Percentiles rank a stretch among this genome's conserved stretches.
phyloP scores from a whole-genome alignment of 2,888 invertebrate species.

The Apantesis nais region DNA sequence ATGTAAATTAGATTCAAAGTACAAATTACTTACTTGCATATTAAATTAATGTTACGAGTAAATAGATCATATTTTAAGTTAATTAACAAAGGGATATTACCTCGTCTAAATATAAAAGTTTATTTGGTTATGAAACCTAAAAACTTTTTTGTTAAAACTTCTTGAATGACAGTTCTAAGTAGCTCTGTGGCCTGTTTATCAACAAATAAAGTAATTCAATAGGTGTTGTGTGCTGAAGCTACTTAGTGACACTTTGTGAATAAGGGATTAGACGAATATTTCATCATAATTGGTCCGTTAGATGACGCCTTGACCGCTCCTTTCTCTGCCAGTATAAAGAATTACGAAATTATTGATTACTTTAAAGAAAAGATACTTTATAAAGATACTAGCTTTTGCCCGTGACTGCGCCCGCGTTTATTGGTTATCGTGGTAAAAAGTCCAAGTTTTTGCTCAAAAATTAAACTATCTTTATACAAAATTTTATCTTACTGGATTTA shows the following conservation, averaged over 20 bases:
- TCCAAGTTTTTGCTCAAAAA: too few relatives aligned
- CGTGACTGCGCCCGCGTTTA: too few relatives aligned
- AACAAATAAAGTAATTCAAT: not conserved
- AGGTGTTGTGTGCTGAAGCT: not conserved
- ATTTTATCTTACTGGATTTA: too few relatives aligned
- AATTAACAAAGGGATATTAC: conserved; percentile 32
- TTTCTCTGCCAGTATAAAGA: not conserved
- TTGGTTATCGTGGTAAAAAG: too few relatives aligned
- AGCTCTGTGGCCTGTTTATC: not conserved
- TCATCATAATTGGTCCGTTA: not conserved
- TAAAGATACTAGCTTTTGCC: too few relatives aligned
- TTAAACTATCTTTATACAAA: too few relatives aligned
- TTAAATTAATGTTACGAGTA: conserved; percentile 43
- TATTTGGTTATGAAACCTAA: not conserved
- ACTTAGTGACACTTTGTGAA: not conserved
- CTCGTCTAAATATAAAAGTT: conserved; percentile 1
- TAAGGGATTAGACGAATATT: not conserved
- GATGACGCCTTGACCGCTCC: not conserved
- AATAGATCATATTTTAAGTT: conserved; percentile 37
- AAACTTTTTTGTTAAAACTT: not conserved
- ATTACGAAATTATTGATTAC: too few relatives aligned
- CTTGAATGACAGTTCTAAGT: not conserved
- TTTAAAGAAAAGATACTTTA: not conserved
- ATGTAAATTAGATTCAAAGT: conserved; percentile 51
- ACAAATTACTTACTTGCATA: conserved; percentile 54